Evolutionary conservation across 2,888 invertebrate species (phyloP), one percentile per base, ranked within the genome.

Genomic region (Microplitis manilae): DNA sequence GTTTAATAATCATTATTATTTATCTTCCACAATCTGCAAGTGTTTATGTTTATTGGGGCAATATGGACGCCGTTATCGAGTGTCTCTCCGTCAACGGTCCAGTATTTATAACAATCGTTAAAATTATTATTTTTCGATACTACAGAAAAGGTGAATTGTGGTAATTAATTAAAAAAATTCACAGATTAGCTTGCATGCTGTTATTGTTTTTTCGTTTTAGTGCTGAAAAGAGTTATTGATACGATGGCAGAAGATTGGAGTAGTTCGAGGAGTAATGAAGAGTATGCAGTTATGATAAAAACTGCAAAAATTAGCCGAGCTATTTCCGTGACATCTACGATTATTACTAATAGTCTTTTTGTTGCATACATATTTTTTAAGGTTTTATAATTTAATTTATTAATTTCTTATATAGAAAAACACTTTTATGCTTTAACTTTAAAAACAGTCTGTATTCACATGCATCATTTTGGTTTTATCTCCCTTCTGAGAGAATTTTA

Each of bases 21-120:
- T 78, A 75, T 39, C 39, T 82, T 7, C 84, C 87, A 1, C 86
- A 86, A 61, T 76, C 79, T 1, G 80, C 77, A 5, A 83, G 84
- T 73, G 64, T 86, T 6, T 40, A 80, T 4, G 69, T 81, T 8
- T 79, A 81, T 38, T 83, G 80, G 80, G 81, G 80, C 0, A 75
- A 86, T 65, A 17, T 85, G 6, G 81, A 84, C 38, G 30, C 79
- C 60, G 77, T 83, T 0, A 83, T 81, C n/a, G 84, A 85, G 30
- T 85, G 84, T 69, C 72, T 86, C 1, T 79, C 80, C 17, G 82
- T 84, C 17, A 82, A 84, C 64, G 79, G 86, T 4, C 82, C 85
- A 2, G 78, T 81, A 5, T 80, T 77, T 0, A 83, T 83, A 8
- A 82, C 84, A 0, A 61, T 80, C 2, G 68, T 84, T 40, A 85